Percentiles rank a stretch among this genome's conserved stretches.
Conservation (phyloP, 2,113 vertebrate genomes). For the Clarias macrocephalus region DNA sequence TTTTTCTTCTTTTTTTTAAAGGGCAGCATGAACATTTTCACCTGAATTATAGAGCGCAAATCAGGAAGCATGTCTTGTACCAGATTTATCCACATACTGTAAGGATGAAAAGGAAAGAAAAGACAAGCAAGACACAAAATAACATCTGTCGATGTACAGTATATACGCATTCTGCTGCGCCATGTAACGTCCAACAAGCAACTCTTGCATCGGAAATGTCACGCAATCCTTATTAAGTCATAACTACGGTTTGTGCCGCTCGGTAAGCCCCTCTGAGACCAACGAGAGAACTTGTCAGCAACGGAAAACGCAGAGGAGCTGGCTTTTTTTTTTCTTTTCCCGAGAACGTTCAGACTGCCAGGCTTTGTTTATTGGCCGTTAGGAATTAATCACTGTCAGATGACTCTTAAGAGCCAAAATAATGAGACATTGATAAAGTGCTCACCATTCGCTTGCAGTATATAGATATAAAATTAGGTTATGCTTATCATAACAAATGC, state of each 20-base stretch:
- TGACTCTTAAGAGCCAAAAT: constrained; percentile 71
- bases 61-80: neutral
- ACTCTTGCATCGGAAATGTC: constrained; percentile 27
- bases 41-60: constrained; percentile 1
- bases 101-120: neutral
- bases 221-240: constrained; percentile 23
- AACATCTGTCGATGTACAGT: neutral
- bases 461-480: constrained; percentile 69
- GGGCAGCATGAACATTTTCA: neutral
- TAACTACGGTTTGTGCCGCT: constrained; percentile 36
- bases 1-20: neutral
- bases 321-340: constrained; percentile 49
- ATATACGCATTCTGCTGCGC: neutral
- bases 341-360: constrained; percentile 67
- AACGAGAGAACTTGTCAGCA: constrained; percentile 17
- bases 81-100: neutral
- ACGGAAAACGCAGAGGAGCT: constrained; percentile 43
- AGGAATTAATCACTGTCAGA: constrained; percentile 78
- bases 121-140: neutral
- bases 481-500: constrained; percentile 62
- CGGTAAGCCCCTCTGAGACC: constrained; percentile 18
- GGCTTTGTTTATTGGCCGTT: constrained; percentile 72
- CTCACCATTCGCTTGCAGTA: constrained; percentile 67
- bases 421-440: constrained; percentile 78
- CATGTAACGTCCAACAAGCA: neutral